phyloP scores from a whole-genome alignment of 2,113 vertebrate genomes.

The Lampris incognitus region DNA sequence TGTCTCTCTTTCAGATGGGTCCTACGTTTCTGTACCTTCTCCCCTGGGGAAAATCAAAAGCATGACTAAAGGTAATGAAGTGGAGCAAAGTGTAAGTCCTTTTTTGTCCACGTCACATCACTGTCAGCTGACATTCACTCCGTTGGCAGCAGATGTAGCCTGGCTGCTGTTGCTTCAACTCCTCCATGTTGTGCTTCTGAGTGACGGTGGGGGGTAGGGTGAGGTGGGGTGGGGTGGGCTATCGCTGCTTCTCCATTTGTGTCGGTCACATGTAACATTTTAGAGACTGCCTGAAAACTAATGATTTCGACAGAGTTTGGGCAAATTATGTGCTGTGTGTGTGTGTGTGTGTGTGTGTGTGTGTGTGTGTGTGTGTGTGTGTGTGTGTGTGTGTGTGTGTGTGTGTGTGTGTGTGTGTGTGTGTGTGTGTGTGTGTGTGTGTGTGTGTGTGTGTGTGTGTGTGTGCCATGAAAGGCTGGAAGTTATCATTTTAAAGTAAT shows the following conservation, averaged over 20 bases:
- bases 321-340: too few relatives aligned
- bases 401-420: too few relatives aligned
- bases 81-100: constrained; percentile 27
- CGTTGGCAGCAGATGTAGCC: constrained; percentile 44
- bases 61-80: constrained; percentile 94
- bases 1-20: constrained; percentile 87
- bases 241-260: neutral
- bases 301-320: too few relatives aligned
- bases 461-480: too few relatives aligned
- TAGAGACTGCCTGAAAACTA: too few relatives aligned
- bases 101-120: constrained; percentile 25
- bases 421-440: too few relatives aligned
- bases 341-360: too few relatives aligned
- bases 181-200: neutral
- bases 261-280: neutral
- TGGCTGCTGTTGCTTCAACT: constrained; percentile 25
- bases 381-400: too few relatives aligned
- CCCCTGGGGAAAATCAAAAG: constrained; percentile 97
- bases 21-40: constrained; percentile 94
- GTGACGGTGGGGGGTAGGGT: neutral
- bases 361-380: too few relatives aligned
- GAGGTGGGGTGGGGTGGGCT: neutral
- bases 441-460: too few relatives aligned
- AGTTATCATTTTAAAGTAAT: too few relatives aligned
- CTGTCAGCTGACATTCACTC: constrained; percentile 41